Evolutionary conservation across 1,140 invertebrate genomes (phyloP).

Genomic region (Zaprionus ornatus): DNA sequence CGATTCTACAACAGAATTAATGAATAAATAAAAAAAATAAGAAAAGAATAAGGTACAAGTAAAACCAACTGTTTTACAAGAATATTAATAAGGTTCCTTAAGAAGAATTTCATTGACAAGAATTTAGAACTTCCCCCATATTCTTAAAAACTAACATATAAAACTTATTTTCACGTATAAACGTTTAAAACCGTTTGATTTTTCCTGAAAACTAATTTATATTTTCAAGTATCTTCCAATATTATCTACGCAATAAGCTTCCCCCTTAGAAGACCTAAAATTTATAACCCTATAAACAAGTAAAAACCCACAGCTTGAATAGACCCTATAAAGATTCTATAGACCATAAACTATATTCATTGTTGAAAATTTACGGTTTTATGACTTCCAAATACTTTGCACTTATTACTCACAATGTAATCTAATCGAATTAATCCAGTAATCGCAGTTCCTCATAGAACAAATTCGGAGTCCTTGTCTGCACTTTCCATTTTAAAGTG

Average conservation of each 20-base stretch:
- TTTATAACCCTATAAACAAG: background rate
- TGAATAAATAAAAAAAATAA: too few relatives aligned
- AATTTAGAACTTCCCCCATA: too few relatives aligned
- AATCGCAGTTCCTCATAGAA: background rate
- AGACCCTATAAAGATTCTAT: background rate
- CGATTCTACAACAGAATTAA: too few relatives aligned
- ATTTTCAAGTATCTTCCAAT: background rate
- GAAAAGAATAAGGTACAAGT: too few relatives aligned
- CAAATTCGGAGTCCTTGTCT: background rate
- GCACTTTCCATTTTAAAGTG: background rate
- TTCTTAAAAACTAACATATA: too few relatives aligned
- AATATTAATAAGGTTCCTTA: too few relatives aligned
- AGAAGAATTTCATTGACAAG: too few relatives aligned
- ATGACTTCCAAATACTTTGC: background rate
- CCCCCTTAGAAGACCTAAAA: background rate
- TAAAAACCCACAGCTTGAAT: background rate
- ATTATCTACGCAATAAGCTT: background rate
- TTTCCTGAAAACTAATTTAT: background rate
- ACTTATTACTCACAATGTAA: background rate
- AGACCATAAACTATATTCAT: slow-evolving; percentile 3
- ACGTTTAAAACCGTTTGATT: background rate
- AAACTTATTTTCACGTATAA: background rate
- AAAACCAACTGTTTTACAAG: too few relatives aligned
- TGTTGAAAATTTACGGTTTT: slow-evolving; percentile 3
- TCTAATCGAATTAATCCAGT: background rate